A percentile compares a stretch with the other conserved stretches of the same genome.
These are phyloP conservation scores for Montipora sp. DNA, from an alignment of 64 coral and sea anemone genomes.

Conservation along the genomic window DNA sequence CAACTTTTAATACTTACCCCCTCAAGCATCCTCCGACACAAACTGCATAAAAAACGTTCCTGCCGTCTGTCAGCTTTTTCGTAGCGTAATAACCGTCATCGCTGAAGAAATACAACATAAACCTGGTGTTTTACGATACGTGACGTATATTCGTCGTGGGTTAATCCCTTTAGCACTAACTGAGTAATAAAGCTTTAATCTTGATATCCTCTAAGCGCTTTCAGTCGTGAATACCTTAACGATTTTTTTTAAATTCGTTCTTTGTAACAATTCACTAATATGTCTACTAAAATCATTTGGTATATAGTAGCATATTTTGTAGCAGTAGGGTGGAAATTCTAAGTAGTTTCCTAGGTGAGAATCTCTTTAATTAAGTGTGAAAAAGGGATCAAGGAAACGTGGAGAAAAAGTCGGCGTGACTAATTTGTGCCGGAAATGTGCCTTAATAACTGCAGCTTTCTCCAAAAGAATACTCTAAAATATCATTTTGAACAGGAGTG, in stretches of 20 bases:
- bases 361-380: constrained; percentile 34
- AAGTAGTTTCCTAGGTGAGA: not conserved
- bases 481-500: constrained; percentile 26
- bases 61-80: constrained; percentile 8
- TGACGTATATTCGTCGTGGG: not conserved
- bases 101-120: constrained; percentile 1
- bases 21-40: not conserved
- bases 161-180: not conserved
- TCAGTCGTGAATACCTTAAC: not conserved
- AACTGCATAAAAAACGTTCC: not conserved
- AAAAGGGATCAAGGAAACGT: not conserved
- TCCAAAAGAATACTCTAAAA: constrained; percentile 20
- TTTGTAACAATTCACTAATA: constrained; percentile 7
- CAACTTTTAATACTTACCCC: not conserved
- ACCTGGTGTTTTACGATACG: not conserved
- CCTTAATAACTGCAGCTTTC: constrained; percentile 24
- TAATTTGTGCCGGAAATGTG: constrained; percentile 36
- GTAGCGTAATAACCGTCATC: not conserved
- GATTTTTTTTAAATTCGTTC: not conserved
- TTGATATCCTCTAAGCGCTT: not conserved
- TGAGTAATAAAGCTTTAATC: not conserved
- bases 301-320: not conserved
- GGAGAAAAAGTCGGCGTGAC: not conserved
- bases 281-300: not conserved
- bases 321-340: not conserved